These are phyloP conservation scores for Phaetusa simplex DNA, from an alignment of 2,113 vertebrate genomes.

Conservation along the genomic window DNA sequence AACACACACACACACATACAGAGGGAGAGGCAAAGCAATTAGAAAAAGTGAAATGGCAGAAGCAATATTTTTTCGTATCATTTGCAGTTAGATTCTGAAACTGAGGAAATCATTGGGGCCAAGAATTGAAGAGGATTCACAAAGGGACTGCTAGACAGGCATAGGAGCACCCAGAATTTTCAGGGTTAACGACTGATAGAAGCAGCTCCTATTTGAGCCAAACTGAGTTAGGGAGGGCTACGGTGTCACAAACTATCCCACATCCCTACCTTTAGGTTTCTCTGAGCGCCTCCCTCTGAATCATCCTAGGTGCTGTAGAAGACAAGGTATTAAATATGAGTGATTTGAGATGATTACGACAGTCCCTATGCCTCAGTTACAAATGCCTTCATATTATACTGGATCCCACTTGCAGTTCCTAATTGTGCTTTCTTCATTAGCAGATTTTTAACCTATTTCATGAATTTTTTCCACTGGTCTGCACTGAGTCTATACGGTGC, in stretches of 20 bases:
- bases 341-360: background rate
- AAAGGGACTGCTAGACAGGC: background rate
- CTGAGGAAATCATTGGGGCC: background rate
- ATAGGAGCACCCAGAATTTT: background rate
- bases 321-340: background rate
- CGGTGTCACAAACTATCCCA: background rate
- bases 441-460: background rate
- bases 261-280: background rate
- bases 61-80: background rate
- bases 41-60: background rate
- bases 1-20: background rate
- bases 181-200: background rate
- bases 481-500: background rate
- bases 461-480: background rate
- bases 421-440: background rate
- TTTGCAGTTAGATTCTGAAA: background rate
- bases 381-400: background rate
- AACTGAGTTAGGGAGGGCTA: background rate
- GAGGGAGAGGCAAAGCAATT: background rate
- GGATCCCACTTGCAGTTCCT: background rate
- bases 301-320: background rate
- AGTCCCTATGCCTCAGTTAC: background rate
- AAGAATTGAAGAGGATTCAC: background rate
- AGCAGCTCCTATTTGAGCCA: background rate
- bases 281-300: background rate